Evolutionary conservation across 2,113 vertebrate genomes (phyloP), one percentile per base, ranked within the genome.

Genomic region (Pithys albifrons): DNA sequence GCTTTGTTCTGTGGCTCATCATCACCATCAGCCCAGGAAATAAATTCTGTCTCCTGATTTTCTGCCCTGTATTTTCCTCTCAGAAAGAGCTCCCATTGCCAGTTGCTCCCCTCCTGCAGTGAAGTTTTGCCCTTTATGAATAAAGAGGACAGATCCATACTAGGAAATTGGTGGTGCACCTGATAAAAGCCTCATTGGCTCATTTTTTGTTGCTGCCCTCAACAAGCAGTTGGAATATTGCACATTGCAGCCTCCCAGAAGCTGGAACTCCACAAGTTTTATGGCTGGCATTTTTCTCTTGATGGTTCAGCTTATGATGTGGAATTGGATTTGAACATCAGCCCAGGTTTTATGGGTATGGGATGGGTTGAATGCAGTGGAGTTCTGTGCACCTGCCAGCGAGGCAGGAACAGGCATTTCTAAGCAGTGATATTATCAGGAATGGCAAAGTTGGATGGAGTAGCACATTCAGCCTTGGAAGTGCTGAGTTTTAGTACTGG

Each of bases 61-160:
- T 76, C 41, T 75, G 25, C 69, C 29, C 57, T 12, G 7, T 9
- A 19, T 57, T 88, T 35, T 37, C 14, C 29, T 62, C 28, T 41
- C 52, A 22, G 57, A 29, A 41, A 10, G 0, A 9, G 18, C 29
- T 62, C 29, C 37, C 25, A 4, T 23, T 1, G 3, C 16, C 0
- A 3, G 18, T 12, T 24, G 28, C 49, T 85, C 52, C 0, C 1
- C 13, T 70, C 10, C 46, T 70, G 10, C n/a, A 52, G 25, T 0
- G 1, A 49, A 9, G 17, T 37, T 92, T 46, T 79, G 37, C 41
- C 72, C n/a, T 89, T 24, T 74, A 37, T 6, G 7, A 46, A 31
- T 14, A 15, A 69, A 55, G 14, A 89, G 46, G 41, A 76, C 12
- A 11, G 69, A 75, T 29, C 64, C 43, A 49, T 64, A 54, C 19